These are phyloP conservation scores for Enteromius treurensis DNA, from an alignment of 2,797 vertebrate species.

Conservation along the genomic window DNA sequence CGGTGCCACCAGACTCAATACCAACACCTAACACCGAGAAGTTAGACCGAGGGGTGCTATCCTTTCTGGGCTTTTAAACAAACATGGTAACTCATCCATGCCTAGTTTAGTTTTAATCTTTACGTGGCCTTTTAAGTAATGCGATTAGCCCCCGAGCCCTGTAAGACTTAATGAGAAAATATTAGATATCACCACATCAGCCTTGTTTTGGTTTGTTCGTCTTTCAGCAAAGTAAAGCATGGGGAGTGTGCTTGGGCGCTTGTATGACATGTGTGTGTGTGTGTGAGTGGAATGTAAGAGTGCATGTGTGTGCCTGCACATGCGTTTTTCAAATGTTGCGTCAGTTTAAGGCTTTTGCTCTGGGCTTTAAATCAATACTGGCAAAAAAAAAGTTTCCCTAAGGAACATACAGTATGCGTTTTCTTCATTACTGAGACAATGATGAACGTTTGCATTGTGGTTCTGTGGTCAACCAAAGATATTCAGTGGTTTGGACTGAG, in stretches of 20 bases:
- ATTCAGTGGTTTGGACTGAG: slow-evolving; percentile 18
- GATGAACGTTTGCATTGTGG: slow-evolving; percentile 12
- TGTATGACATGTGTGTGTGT: slow-evolving; percentile 21
- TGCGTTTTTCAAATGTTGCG: slow-evolving; percentile 8
- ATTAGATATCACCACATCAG: slow-evolving; percentile 46
- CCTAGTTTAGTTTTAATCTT: slow-evolving; percentile 66
- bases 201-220: slow-evolving; percentile 54
- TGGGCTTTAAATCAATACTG: slow-evolving; percentile 39
- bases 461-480: slow-evolving; percentile 24
- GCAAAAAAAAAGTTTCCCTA: slow-evolving; percentile 16
- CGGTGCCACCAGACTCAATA: slow-evolving; percentile 42
- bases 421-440: slow-evolving; percentile 10
- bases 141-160: slow-evolving; percentile 64
- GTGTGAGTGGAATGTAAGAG: slow-evolving; percentile 12
- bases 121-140: slow-evolving; percentile 62
- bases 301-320: slow-evolving; percentile 20
- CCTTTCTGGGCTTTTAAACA: slow-evolving; percentile 62
- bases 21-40: slow-evolving; percentile 59
- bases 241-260: neutral
- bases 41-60: slow-evolving; percentile 32
- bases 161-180: slow-evolving; percentile 61
- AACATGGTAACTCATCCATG: slow-evolving; percentile 61
- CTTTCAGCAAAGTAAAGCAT: slow-evolving; percentile 41
- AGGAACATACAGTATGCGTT: neutral
- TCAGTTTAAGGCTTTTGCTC: slow-evolving; percentile 28